Evolutionary conservation across 1,140 invertebrate species (phyloP).

Genomic region (Drosophila virilis): DNA sequence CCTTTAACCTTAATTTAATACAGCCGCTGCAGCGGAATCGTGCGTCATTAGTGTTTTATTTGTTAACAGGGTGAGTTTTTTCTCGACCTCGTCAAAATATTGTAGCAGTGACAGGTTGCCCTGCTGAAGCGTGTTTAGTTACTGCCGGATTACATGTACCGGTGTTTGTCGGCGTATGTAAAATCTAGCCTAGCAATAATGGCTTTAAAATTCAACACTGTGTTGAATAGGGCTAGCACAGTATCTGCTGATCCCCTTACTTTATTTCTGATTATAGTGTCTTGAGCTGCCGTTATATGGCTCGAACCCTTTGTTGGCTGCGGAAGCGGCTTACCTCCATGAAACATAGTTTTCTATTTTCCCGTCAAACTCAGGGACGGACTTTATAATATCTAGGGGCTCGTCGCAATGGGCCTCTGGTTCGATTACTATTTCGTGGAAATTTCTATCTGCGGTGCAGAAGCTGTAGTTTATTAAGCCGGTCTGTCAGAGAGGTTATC

Average conservation of each 20-base stretch:
- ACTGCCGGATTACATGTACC: constrained; percentile 34
- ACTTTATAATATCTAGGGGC: constrained; percentile 9
- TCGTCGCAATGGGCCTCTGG: not conserved
- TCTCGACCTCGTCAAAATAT: constrained; percentile 40
- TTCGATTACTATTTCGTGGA: not conserved
- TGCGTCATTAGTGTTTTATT: constrained; percentile 48
- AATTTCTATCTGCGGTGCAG: not conserved
- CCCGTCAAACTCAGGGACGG: no score
- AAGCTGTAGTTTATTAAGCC: no score
- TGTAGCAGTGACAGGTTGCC: constrained; percentile 3
- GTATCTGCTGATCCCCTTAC: constrained; percentile 38
- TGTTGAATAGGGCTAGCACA: constrained; percentile 36
- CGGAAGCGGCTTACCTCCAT: not conserved
- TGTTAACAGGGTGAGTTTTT: constrained; percentile 31
- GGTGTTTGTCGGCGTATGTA: constrained; percentile 36
- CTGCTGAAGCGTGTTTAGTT: constrained; percentile 39
- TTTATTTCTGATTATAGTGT: constrained; percentile 40
- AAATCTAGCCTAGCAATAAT: constrained; percentile 41
- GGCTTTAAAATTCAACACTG: constrained; percentile 45
- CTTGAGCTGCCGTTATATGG: constrained; percentile 3
- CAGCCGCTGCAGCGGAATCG: constrained; percentile 9
- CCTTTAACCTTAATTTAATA: constrained; percentile 3
- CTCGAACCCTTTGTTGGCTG: not conserved
- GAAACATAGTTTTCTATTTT: not conserved
- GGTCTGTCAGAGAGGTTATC: no score